Conservation (phyloP, 2,797 vertebrate genomes). For the Pampus argenteus region DNA sequence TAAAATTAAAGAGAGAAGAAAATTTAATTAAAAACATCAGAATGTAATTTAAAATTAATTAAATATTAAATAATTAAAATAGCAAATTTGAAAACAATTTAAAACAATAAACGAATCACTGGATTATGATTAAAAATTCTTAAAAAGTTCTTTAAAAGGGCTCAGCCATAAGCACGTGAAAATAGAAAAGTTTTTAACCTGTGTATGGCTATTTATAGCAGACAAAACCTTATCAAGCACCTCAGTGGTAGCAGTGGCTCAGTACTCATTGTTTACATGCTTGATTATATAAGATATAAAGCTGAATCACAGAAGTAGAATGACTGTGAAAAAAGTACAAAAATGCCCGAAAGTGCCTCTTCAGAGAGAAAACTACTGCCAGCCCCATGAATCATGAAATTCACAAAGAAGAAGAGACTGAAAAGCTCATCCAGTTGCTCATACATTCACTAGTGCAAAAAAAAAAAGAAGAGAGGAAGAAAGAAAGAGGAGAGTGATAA, state of each 20-base stretch:
- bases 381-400: constrained; percentile 55
- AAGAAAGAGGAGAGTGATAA: constrained; percentile 21
- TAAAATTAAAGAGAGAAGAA: too few relatives aligned
- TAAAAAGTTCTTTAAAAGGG: too few relatives aligned
- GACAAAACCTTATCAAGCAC: background rate
- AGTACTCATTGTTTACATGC: constrained; percentile 22
- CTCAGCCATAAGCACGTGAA: too few relatives aligned
- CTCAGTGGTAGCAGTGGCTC: background rate
- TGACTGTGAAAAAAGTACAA: constrained; percentile 20
- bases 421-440: constrained; percentile 48
- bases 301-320: background rate
- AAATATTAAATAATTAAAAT: too few relatives aligned
- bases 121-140: too few relatives aligned
- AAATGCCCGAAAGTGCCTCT: constrained; percentile 42
- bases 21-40: too few relatives aligned
- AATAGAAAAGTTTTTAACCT: too few relatives aligned
- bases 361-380: constrained; percentile 31
- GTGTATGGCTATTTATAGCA: too few relatives aligned
- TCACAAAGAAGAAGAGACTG: constrained; percentile 53
- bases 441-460: constrained; percentile 28
- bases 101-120: too few relatives aligned
- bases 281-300: constrained; percentile 21
- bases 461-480: background rate
- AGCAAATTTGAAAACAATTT: too few relatives aligned
- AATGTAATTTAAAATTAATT: too few relatives aligned